Evolutionary conservation across 2,113 vertebrate species (phyloP).

Genomic region (Rhagologus leucostigma): DNA sequence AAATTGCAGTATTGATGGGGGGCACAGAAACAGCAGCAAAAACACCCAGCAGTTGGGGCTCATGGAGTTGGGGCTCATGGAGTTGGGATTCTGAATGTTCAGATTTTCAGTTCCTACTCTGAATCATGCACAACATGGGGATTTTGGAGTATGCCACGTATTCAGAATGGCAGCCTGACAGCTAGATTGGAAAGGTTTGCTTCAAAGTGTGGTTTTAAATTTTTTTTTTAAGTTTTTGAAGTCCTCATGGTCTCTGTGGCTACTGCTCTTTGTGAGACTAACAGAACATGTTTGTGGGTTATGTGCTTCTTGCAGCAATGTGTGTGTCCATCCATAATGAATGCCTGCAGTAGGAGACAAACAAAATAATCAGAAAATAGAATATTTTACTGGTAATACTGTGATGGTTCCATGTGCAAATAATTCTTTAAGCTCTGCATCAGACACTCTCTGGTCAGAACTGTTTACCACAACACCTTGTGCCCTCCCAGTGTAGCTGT

Average conservation of each 20-base stretch:
- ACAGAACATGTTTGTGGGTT: neutral
- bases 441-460: neutral
- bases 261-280: neutral
- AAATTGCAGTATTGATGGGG: neutral
- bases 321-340: neutral
- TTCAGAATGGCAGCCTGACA: neutral
- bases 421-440: neutral
- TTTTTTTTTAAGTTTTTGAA: neutral
- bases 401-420: neutral
- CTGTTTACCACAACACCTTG: neutral
- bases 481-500: neutral
- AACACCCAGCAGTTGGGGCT: rapidly evolving
- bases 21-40: neutral
- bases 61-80: rapidly evolving
- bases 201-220: neutral
- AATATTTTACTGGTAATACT: neutral
- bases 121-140: neutral
- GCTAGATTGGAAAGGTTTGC: neutral
- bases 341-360: neutral
- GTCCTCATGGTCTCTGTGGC: neutral
- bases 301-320: neutral
- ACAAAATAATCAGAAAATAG: neutral
- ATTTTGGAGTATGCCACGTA: neutral
- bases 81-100: neutral
- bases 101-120: neutral